These are phyloP conservation scores for Monarcha castaneiventris DNA, from an alignment of 2,113 vertebrate genomes.

Conservation along the genomic window DNA sequence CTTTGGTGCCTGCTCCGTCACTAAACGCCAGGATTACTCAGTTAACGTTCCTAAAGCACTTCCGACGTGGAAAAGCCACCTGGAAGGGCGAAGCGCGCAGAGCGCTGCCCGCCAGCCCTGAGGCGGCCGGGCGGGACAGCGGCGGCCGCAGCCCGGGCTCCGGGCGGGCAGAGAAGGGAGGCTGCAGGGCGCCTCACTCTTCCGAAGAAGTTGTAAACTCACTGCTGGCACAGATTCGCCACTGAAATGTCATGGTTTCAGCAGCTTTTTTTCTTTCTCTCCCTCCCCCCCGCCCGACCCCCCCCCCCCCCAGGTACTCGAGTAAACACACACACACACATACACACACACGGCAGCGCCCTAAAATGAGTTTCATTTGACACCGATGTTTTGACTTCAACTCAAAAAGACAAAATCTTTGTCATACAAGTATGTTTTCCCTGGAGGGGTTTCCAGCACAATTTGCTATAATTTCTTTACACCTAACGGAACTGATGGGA, in stretches of 20 bases:
- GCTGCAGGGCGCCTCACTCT: not conserved
- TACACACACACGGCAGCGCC: not conserved
- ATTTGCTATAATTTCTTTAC: slow-evolving; percentile 56
- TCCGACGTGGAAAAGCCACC: not conserved
- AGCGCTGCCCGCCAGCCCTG: not conserved
- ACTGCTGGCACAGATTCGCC: not conserved
- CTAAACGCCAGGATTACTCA: not conserved
- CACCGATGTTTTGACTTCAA: slow-evolving; percentile 61
- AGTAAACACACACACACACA: not conserved
- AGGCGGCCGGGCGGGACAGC: not conserved
- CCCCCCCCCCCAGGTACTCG: rapidly evolving
- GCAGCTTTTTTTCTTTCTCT: not conserved
- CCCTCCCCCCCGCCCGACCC: rapidly evolving
- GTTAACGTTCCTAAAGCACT: not conserved
- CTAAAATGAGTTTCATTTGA: not conserved
- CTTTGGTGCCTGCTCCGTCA: not conserved
- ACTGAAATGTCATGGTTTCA: not conserved
- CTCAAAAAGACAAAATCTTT: slow-evolving; percentile 67
- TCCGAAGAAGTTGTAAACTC: not conserved
- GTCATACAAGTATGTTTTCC: slow-evolving; percentile 42
- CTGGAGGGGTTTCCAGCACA: slow-evolving; percentile 55
- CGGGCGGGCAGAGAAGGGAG: not conserved
- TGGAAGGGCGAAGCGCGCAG: not conserved
- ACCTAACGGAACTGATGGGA: slow-evolving; percentile 42
- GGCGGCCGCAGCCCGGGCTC: not conserved